A percentile compares a stretch with the other conserved stretches of the same genome.
Conservation (phyloP, 2,797 vertebrate species). For the Sebastes trivittatus region DNA sequence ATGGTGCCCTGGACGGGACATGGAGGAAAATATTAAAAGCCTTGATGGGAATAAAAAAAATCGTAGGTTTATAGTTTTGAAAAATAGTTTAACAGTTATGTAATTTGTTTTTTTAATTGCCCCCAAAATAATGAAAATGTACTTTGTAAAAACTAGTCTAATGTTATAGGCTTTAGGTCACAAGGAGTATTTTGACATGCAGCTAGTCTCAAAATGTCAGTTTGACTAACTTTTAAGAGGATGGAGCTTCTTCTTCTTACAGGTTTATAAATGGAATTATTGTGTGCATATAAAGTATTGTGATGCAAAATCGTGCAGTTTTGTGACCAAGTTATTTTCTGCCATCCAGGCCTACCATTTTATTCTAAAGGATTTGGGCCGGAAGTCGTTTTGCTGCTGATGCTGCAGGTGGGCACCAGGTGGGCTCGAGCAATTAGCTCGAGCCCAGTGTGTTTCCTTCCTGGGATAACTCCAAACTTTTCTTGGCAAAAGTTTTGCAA, state of each 20-base stretch:
- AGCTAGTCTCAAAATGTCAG: not conserved
- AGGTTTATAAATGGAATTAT: not conserved
- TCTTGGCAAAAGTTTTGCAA: not conserved
- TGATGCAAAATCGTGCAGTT: not conserved
- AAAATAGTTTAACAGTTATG: no score
- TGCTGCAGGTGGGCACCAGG: not conserved
- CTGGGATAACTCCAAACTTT: no score
- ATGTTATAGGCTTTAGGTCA: not conserved
- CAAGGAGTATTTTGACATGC: not conserved
- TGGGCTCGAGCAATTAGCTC: not conserved
- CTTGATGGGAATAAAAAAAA: no score
- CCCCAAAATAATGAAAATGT: not conserved
- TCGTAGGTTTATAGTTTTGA: no score
- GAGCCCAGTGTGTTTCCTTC: not conserved
- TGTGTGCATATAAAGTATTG: not conserved
- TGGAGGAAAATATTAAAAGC: not conserved
- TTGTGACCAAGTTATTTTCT: not conserved
- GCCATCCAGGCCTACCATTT: not conserved
- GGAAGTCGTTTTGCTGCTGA: not conserved
- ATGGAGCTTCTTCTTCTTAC: no score
- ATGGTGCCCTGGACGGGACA: not conserved
- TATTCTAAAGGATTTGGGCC: conserved; percentile 4
- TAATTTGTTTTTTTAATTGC: no score
- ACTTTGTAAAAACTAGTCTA: no score
- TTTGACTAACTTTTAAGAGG: not conserved